Evolutionary conservation across 2,888 invertebrate species (phyloP).

Genomic region (Eugnorisma glareosa): DNA sequence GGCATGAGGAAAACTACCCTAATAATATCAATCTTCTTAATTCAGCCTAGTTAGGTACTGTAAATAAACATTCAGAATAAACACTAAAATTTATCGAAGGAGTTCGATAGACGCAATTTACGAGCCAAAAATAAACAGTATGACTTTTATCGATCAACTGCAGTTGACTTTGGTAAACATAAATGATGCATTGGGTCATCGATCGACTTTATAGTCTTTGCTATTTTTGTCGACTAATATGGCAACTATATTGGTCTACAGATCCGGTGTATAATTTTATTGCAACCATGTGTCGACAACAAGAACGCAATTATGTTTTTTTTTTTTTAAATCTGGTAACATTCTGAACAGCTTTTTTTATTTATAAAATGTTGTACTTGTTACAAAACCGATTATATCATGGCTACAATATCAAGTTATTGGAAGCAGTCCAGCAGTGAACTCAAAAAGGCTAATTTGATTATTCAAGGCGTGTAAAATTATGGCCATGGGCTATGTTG

Average conservation of each 20-base stretch:
- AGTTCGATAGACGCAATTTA: conserved; percentile 34
- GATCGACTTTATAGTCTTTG: conserved; percentile 19
- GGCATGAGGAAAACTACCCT: conserved; percentile 37
- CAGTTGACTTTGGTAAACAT: conserved; percentile 45
- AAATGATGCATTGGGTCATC: conserved; percentile 43
- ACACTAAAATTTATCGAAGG: conserved; percentile 19
- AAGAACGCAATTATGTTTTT: background rate
- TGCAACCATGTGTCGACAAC: background rate
- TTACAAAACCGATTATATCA: conserved; percentile 28
- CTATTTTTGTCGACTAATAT: conserved; percentile 24
- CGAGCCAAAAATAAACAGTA: conserved; percentile 33
- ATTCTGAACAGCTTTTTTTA: conserved; percentile 16
- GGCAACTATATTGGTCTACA: conserved; percentile 20
- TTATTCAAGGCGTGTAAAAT: conserved; percentile 30
- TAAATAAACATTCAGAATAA: conserved; percentile 31
- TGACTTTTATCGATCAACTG: conserved; percentile 41
- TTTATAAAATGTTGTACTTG: conserved; percentile 7
- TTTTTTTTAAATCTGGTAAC: conserved; percentile 5
- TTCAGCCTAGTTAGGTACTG: conserved; percentile 1
- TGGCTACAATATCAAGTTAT: conserved; percentile 9
- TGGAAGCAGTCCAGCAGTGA: conserved; percentile 23
- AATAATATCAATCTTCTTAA: conserved; percentile 13
- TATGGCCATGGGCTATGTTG: conserved; percentile 15
- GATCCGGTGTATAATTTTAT: conserved; percentile 22
- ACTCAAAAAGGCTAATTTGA: conserved; percentile 22